These are phyloP conservation scores for Epinotia bilunana DNA, from an alignment of 2,888 invertebrate species.

Conservation along the genomic window DNA sequence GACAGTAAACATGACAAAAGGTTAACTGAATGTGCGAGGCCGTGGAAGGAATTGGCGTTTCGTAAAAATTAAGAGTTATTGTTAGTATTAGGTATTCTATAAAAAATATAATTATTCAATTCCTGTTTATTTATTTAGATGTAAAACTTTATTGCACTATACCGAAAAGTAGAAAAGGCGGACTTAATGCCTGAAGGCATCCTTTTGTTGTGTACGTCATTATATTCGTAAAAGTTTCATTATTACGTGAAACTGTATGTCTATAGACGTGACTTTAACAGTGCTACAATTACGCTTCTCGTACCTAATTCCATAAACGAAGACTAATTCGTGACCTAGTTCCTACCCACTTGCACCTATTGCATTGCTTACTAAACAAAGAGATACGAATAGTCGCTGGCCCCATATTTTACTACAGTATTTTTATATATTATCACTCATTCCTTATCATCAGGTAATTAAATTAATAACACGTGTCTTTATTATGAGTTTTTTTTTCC, in stretches of 20 bases:
- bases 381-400: not conserved
- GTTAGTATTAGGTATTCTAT: too few species aligned
- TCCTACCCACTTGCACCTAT: not conserved
- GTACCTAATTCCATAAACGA: not conserved
- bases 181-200: too few species aligned
- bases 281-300: not conserved
- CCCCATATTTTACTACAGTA: not conserved
- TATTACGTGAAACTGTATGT: not conserved
- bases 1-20: too few species aligned
- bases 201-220: not conserved
- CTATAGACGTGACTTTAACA: not conserved
- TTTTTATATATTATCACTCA: conserved; percentile 5
- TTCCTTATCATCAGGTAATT: conserved; percentile 15
- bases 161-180: too few species aligned
- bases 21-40: too few species aligned
- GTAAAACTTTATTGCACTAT: too few species aligned
- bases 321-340: conserved; percentile 4
- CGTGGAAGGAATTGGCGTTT: too few species aligned
- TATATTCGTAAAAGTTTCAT: not conserved
- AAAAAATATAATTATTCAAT: too few species aligned
- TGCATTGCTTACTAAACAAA: not conserved
- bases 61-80: too few species aligned
- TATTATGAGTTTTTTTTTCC: conserved; percentile 5
- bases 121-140: too few species aligned
- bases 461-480: conserved; percentile 21